Evolutionary conservation across 2,113 vertebrate species (phyloP), one percentile per base, ranked within the genome.

Genomic region (Holacanthus passer): DNA sequence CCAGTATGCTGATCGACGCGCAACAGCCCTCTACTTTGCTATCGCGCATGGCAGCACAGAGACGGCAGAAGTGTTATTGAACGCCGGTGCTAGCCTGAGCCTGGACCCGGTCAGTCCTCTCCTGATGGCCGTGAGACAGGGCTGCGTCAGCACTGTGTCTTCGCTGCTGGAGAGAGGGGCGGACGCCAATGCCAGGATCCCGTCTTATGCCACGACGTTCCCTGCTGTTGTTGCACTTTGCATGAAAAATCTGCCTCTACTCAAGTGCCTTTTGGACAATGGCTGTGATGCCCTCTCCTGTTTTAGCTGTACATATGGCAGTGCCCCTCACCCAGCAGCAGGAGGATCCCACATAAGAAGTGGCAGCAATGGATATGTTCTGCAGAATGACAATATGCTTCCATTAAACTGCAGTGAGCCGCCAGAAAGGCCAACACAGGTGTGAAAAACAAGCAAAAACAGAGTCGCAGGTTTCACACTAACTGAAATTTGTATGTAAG

Each of bases 81-180:
- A 93, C 22, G 96, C 97, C 0, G 97, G 98, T 3, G 98, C 98
- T 31, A 94, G 96, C 65, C 96, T 96, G 22, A 96, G 93, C 31
- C 53, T 96, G 56, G 98, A 99, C 83, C 90, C 97, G 10, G 93
- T 98, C 87, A 96, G 94, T 69, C 97, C 98, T 0, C 90, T 99
- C 52, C 96, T 99, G 22, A 94, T 97, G 85, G 97, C 98, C 16
- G 96, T 96, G 47, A 95, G 94, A 69, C 96, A 94, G 0, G 96
- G 97, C 83, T 96, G 96, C 80, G 72, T 96, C 82, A 94, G 91
- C 69, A 96, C 93, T 17, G 96, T 97, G 90, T 93, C 95, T 50
- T 85, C 97, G n/a, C 96, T 99, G 72, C 94, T 99, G 79, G 93
- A 97, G 87, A 95, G 96, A 12, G 97, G 97, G 24, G 97, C 97